Base-by-base conservation (phyloP, 1,140 invertebrate species). In the Philaenus spumarius region DNA sequence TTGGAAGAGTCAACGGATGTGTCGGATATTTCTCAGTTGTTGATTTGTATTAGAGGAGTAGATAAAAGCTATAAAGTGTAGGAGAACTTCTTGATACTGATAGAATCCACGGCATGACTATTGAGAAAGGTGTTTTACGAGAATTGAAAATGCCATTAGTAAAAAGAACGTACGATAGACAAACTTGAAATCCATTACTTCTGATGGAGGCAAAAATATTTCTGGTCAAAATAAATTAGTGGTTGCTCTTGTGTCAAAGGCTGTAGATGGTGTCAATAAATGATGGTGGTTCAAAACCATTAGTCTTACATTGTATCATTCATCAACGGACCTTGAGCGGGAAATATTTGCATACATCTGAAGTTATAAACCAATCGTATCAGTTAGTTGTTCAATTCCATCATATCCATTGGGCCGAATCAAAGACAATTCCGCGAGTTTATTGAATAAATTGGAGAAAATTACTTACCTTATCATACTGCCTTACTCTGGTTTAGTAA, bases 61-160 rank as follows among this genome's bases (percentile, higher is more conserved):
- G 62, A 68, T 54, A 64, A 62, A 61, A 67, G 55, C 58, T 63
- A 55, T 61, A 59, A 62, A 62, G 60, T 30, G 26, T 30, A 30
- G 3, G 26, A 30, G 9, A 63, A 62, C 55, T 66, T 63, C 47
- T 64, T 60, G 56, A 63, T 53, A 50, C 68, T 63, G 65, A 62
- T 61, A 66, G 58, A 26, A 23, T 60, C 37, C 7, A 52, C 39
- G 52, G 40, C 30, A 60, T 39, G 45, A 60, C 43, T 26, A 55
- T 42, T 47, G 55, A 55, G 53, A 48, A 63, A 40, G 39, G 12
- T 40, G 14, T 40, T 40, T 40, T 40, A n/a, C 3, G 17, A 55
- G 62, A 61, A 62, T 69, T 67, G 63, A 67, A 67, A 66, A 64
- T 63, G 62, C 61, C 58, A 57, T 64, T 61, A 42, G 60, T 62